A percentile compares a stretch with the other conserved stretches of the same genome.
Conservation (phyloP, 2,888 invertebrate genomes). For the Caenorhabditis panamensis region DNA sequence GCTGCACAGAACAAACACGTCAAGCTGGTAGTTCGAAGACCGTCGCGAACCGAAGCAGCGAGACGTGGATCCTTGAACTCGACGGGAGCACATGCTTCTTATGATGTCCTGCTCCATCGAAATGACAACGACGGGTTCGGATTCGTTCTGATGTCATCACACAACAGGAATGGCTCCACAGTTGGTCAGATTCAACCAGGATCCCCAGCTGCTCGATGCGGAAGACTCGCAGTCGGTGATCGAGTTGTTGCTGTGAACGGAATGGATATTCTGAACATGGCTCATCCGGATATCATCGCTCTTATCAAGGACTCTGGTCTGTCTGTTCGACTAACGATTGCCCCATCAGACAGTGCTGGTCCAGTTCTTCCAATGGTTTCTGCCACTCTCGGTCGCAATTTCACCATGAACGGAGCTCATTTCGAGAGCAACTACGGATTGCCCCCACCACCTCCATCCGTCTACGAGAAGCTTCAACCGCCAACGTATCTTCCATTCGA, state of each 20-base stretch:
- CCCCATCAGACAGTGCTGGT: constrained; percentile 78
- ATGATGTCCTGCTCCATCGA: constrained; percentile 68
- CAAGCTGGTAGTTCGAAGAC: constrained; percentile 87
- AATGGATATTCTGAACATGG: constrained; percentile 91
- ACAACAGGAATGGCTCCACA: constrained; percentile 91
- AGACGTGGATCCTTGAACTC: constrained; percentile 54
- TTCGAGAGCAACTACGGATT: constrained; percentile 48
- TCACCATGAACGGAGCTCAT: constrained; percentile 56
- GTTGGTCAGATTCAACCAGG: constrained; percentile 95
- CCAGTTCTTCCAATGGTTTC: constrained; percentile 60
- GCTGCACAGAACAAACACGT: constrained; percentile 93
- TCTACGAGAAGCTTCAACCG: constrained; percentile 25
- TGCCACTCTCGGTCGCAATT: constrained; percentile 62
- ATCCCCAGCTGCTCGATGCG: constrained; percentile 91
- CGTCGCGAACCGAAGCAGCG: constrained; percentile 41
- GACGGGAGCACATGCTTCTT: constrained; percentile 30
- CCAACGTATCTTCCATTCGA: constrained; percentile 51
- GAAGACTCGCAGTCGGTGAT: constrained; percentile 87
- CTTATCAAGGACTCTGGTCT: constrained; percentile 93
- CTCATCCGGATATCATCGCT: constrained; percentile 96
- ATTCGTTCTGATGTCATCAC: constrained; percentile 97
- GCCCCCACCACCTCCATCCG: constrained; percentile 53
- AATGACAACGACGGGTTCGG: constrained; percentile 97
- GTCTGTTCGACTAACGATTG: constrained; percentile 85
- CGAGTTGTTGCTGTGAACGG: constrained; percentile 96